Evolutionary conservation across 2,797 vertebrate genomes (phyloP), one percentile per base, ranked within the genome.

Genomic region (Phataginus tricuspis): DNA sequence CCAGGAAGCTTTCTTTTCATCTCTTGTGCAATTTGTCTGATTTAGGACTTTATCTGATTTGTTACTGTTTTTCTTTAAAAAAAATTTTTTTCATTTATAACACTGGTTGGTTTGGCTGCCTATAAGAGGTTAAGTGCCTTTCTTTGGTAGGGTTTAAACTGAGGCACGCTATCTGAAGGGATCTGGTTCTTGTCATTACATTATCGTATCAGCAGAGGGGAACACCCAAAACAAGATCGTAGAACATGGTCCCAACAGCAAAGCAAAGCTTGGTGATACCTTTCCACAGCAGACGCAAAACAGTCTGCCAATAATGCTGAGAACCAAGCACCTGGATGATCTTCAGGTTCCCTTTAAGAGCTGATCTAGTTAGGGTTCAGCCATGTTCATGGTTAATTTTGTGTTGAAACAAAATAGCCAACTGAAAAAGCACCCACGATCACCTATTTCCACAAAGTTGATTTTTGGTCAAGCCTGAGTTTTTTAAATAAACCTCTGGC

Each of bases 71-170:
- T 94, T 85, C 25, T 55, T 95, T 15, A n/a, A n/a, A 78, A 49
- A 74, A 49, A 66, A 66, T 71, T 34, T 37, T 71, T 84, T 42
- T 7, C 39, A 59, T 96, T 96, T 97, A 89, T 71, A 86, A 90
- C 87, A 96, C 88, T 95, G 79, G 75, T 59, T 95, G 23, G 95
- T 77, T 39, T 97, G 79, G 75, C 96, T 96, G 34, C 75, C 82
- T 94, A 6, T 92, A 57, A 92, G 86, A 78, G 96, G 94, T 64
- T 97, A 96, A 95, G 86, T 94, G 55, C 84, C 93, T 91, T 97
- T 96, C 77, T 42, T 0, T 27, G 27, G 61, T 89, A 80, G 55
- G 68, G 49, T 80, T 63, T 80, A 91, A 90, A 45, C 90, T 11
- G 61, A 95, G 71, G 49, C 37, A 55, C 82, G 34, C 83, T 68